phyloP scores from a whole-genome alignment of 2,888 invertebrate genomes.

The Eupithecia pulchellata region DNA sequence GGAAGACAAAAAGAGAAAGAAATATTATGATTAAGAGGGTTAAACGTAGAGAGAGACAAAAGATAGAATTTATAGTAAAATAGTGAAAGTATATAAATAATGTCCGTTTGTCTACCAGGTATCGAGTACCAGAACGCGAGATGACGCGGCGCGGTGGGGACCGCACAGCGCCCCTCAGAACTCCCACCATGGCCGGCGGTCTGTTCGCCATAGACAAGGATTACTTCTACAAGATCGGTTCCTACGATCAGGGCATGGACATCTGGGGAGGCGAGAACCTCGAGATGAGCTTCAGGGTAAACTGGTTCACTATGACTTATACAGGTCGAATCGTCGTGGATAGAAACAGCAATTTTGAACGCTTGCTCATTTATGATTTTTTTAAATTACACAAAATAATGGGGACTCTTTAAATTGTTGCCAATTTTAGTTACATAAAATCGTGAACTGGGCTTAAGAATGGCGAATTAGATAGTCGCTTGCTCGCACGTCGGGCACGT shows the following conservation, averaged over 20 bases:
- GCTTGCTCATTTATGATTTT: not conserved
- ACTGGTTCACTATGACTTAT: conserved; percentile 44
- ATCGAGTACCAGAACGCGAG: conserved; percentile 98
- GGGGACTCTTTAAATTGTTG: not conserved
- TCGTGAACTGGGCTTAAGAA: not conserved
- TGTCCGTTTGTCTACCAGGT: conserved; percentile 84
- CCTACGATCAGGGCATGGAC: conserved; percentile 99
- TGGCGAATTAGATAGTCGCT: not conserved
- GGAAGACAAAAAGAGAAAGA: too few relatives aligned
- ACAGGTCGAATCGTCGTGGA: not conserved
- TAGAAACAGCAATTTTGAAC: conserved; percentile 4
- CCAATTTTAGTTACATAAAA: not conserved
- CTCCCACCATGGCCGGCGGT: conserved; percentile 99
- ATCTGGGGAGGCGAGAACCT: conserved; percentile 99
- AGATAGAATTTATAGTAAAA: too few relatives aligned
- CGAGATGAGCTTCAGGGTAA: conserved; percentile 97
- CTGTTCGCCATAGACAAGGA: conserved; percentile 97
- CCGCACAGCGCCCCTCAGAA: conserved; percentile 95
- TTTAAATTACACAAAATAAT: not conserved
- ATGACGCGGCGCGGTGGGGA: conserved; percentile 97
- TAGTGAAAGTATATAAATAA: not conserved
- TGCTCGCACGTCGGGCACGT: conserved; percentile 1
- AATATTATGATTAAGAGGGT: too few relatives aligned
- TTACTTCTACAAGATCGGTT: conserved; percentile 98
- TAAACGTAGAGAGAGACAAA: too few relatives aligned